Base-by-base conservation (phyloP, 2,888 invertebrate genomes). In the Spilosoma lubricipeda region DNA sequence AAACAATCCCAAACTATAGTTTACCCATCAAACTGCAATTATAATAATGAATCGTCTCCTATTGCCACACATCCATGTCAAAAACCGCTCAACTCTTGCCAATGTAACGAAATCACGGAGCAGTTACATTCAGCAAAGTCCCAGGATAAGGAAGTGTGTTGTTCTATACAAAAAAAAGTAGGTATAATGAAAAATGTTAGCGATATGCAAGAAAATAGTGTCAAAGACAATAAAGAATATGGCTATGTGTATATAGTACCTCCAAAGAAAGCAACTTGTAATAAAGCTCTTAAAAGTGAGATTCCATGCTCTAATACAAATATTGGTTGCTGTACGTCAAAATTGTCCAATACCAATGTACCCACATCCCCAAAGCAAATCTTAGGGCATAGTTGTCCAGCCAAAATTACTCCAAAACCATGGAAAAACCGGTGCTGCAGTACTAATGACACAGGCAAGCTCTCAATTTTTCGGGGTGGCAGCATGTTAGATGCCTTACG, bases 401-500 rank as follows among this genome's bases (percentile, higher is more conserved):
- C 68, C 1, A 67, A 68, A 68, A 67, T 68, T 30, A 27, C 45
- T 4, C 30, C 72, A 45, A 72, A 72, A 39, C 4, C 30, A 30
- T n/a, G 4, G 4, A 67, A 48, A 68, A 73, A 3, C 9, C 52
- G 8, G 11, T 52, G 64, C 13, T 63, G 52, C 8, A 39, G 64
- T 30, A 15, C 23, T 18, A 42, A 9, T 30, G 42, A 59, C 36
- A 20, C 63, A 39, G 33, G 63, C 33, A 71, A 65, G 42, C 70
- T 27, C 3, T 71, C 69, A 13, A 20, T 74, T 8, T 52, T 78
- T 2, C 74, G 27, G 30, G 73, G 70, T 39, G 73, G 65, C 5
- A 75, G 68, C 23, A 56, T 77, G 23, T 23, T 80, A 3, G 78
- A 81, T 30, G 71, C 73, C 0, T 36, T 85, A 36, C 79, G 72